Base-by-base conservation (phyloP, 2,113 vertebrate species). In the Oceanodroma tethys region DNA sequence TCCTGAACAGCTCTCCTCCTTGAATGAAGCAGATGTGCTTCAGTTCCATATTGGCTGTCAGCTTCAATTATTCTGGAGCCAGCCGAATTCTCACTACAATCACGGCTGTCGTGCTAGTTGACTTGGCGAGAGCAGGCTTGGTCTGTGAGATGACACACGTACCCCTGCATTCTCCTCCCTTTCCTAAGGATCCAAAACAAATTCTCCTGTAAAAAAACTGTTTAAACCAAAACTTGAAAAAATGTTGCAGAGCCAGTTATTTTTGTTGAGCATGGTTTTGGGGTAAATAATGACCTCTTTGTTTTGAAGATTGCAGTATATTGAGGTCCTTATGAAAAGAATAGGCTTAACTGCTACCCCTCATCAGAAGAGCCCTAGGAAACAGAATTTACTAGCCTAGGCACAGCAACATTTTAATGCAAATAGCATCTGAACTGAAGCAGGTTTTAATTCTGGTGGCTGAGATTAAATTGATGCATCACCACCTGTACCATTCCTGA, bases 11-110 rank as follows among this genome's bases (percentile, higher is more conserved):
- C n/a, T 81, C 80, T 94, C 62, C 53, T 90, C n/a, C 58, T 70
- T 88, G 63, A 91, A 86, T 45, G 59, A 91, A 55, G 34, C 50
- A 92, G 82, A 94, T 88, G 91, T 88, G 88, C 45, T 74, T 86
- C 63, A 74, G 50, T 50, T 92, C 59, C 48, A 58, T 36, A 32
- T 45, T 70, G 75, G 27, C 53, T 90, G 58, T 45, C 86, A 65
- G 45, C 36, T 86, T 66, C 55, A 53, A 15, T 88, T 83, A 38
- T 9, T 71, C 22, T 73, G 27, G 34, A 86, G n/a, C 30, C 80
- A 92, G 63, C 5, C 3, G 6, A 88, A 78, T 83, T 86, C 53
- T 92, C 48, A 26, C 78, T 60, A 11, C 12, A 30, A 16, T 48
- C 40, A 58, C 0, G 0, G 40, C 12, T 43, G 21, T 34, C 2